Evolutionary conservation across 2,888 invertebrate species (phyloP), one percentile per base, ranked within the genome.

Genomic region (Rhimphoctona megacephalus): DNA sequence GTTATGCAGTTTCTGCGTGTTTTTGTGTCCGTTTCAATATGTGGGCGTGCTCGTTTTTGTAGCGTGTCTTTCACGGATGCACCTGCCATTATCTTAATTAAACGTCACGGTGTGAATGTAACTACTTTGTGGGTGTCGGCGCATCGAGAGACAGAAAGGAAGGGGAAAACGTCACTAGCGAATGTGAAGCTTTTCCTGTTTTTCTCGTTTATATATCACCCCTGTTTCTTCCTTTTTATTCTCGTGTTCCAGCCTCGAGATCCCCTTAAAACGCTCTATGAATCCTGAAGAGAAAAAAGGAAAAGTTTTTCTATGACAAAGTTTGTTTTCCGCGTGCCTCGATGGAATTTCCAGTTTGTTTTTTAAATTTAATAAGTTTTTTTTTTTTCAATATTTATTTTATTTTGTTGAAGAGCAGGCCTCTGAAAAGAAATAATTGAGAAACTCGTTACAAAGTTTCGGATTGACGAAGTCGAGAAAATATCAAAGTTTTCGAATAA

Each of bases 31-130:
- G 5, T 57, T 19, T 33, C 69, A 64, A 19, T 25, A 36, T 49
- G 66, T 52, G 25, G 19, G 19, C 78, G 85, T 77, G 49, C 72
- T 85, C 74, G 87, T 85, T 80, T 85, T 43, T 54, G 81, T 86
- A 69, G 86, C 86, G 85, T 33, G 33, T 78, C 72, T 77, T 43
- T 14, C 43, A 11, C 43, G 43, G 43, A 43, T 43, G 43, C 43
- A 43, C 67, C 83, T 87, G 87, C 88, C 90, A 89, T 91, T 89
- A 90, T 90, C 89, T 90, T 90, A 90, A 91, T 91, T 90, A 90
- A 90, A 90, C 88, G 89, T 89, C 88, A 87, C 86, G 70, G 82
- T 81, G 86, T 81, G 85, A 87, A 87, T 88, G 86, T 81, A 85
- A 85, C 79, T 85, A 87, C 83, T 83, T 85, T 82, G 84, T 77